These are phyloP conservation scores for Napeogenes sylphis DNA, from an alignment of 2,888 invertebrate species.

Conservation along the genomic window DNA sequence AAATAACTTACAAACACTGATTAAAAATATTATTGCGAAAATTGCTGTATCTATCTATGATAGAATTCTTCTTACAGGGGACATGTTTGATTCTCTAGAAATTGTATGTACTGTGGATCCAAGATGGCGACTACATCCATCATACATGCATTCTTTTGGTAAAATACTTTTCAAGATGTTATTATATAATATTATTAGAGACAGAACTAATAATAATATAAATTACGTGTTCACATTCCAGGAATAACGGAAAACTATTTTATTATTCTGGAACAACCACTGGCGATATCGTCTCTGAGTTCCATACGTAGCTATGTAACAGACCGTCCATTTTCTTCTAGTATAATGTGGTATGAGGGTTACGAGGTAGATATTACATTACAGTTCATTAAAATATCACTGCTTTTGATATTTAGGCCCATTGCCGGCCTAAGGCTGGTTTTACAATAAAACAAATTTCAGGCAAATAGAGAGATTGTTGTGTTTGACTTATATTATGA, in stretches of 20 bases:
- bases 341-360: background rate
- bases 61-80: slow-evolving; percentile 18
- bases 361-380: background rate
- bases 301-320: background rate
- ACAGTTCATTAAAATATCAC: too few species aligned
- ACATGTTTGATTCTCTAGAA: slow-evolving; percentile 28
- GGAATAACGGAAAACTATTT: slow-evolving; percentile 88
- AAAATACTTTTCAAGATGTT: background rate
- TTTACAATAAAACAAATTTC: too few species aligned
- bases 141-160: slow-evolving; percentile 33
- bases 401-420: background rate
- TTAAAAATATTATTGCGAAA: too few species aligned
- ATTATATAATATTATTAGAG: background rate
- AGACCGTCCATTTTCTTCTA: background rate
- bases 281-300: slow-evolving; percentile 78
- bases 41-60: too few species aligned
- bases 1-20: too few species aligned
- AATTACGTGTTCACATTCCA: slow-evolving; percentile 10
- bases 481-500: too few species aligned
- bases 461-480: too few species aligned
- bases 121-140: slow-evolving; percentile 26
- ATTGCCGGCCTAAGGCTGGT: too few species aligned
- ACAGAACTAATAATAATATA: background rate
- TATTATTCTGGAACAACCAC: slow-evolving; percentile 92
- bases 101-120: slow-evolving; percentile 23